Evolutionary conservation across 2,888 invertebrate species (phyloP).

Genomic region (Odontocerum albicorne): DNA sequence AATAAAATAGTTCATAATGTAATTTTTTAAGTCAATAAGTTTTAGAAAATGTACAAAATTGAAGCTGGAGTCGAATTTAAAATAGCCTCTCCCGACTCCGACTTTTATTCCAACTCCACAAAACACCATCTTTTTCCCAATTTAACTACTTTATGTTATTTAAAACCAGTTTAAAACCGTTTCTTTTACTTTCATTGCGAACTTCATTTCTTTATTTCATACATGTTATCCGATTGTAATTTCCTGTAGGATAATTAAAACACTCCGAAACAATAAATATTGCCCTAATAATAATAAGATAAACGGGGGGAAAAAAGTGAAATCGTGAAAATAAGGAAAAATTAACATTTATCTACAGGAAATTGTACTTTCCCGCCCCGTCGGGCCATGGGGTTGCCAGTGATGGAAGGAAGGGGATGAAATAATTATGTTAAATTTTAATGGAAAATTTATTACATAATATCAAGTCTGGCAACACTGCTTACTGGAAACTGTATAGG

Average conservation of each 20-base stretch:
- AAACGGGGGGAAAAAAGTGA: background rate
- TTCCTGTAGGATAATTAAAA: background rate
- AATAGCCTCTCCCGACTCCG: no score
- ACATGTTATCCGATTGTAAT: background rate
- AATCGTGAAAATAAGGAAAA: constrained; percentile 1
- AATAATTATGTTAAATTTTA: constrained; percentile 21
- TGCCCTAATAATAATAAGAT: background rate
- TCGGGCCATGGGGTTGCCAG: background rate
- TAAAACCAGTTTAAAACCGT: no score
- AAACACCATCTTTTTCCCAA: no score
- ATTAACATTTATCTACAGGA: constrained; percentile 13
- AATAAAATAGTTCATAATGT: no score
- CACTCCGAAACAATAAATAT: background rate
- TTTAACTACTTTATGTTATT: no score
- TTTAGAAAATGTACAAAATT: no score
- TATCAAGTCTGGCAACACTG: constrained; percentile 14
- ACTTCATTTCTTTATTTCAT: background rate
- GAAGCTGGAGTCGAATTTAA: no score
- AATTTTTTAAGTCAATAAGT: no score
- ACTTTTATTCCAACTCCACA: no score
- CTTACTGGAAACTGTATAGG: no score
- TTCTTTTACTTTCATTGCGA: no score
- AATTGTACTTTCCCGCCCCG: background rate
- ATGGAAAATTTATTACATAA: constrained; percentile 23
- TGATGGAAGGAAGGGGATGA: constrained; percentile 9